phyloP scores from a whole-genome alignment of 2,113 vertebrate species.

The Eclectus roratus region DNA sequence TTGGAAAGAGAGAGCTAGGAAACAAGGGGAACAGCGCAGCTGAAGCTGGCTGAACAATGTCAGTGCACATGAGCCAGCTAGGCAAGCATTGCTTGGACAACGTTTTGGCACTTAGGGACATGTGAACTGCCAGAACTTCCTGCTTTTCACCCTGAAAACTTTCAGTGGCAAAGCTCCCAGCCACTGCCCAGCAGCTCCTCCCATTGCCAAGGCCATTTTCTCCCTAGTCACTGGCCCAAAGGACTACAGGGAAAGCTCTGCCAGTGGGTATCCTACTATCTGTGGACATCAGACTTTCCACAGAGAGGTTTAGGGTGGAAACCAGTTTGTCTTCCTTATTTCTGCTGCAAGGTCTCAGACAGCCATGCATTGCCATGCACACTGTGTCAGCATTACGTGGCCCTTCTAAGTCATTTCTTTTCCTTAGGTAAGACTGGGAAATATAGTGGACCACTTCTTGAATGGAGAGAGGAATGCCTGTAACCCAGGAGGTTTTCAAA shows the following conservation, averaged over 20 bases:
- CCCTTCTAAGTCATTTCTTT: background rate
- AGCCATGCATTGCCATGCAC: background rate
- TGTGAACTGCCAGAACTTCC: background rate
- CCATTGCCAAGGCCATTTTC: background rate
- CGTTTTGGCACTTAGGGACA: background rate
- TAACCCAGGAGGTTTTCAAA: background rate
- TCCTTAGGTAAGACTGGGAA: background rate
- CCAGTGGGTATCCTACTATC: no score
- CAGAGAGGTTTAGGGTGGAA: background rate
- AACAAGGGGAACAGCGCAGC: background rate
- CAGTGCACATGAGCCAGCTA: background rate
- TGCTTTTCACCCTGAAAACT: background rate
- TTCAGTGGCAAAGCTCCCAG: background rate
- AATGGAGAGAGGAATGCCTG: background rate
- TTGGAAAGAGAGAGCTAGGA: slow-evolving; percentile 18
- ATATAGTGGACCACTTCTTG: background rate
- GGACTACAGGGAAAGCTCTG: background rate
- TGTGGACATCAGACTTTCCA: background rate
- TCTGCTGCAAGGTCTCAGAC: background rate
- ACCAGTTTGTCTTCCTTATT: background rate
- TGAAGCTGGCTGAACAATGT: background rate
- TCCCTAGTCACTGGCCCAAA: background rate
- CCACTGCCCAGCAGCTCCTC: background rate
- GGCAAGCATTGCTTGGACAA: background rate
- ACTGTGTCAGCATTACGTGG: background rate